Evolutionary conservation across 2,888 invertebrate genomes (phyloP), one percentile per base, ranked within the genome.

Genomic region (Bombylius discolor): DNA sequence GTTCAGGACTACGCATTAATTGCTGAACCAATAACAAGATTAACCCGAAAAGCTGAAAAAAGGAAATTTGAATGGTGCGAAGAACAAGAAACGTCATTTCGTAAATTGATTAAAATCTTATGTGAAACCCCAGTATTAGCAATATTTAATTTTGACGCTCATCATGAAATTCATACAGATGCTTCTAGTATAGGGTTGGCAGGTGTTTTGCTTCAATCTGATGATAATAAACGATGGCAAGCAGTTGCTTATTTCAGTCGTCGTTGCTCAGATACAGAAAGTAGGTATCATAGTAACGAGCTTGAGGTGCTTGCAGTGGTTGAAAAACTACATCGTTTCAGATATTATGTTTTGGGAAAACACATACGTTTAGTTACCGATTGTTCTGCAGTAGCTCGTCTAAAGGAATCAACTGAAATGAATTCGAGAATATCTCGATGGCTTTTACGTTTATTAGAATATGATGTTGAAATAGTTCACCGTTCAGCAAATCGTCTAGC

Each of bases 91-190:
- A 9, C 52, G 14, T 51, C 58, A 3, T 61, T 60, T 14, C 13
- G 51, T 4, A 42, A 52, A 39, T 45, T 59, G 4, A 53, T 58
- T 11, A 39, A 51, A 4, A 55, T 49, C 1, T 32, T 62, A 9
- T 56, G 48, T 12, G 42, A 44, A 3, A 13, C 58, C 31, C 61
- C 59, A 1, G 49, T 60, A 32, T 49, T 62, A 9, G 51, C 54
- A 1, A 42, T 61, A 2, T 62, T 58, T 31, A 42, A 58, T 32
- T 47, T 45, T 9, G 49, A 31, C 1, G 58, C 56, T 4, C 39
- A 55, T 11, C 62, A 61, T 49, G 60, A 64, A 34, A 59, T 62
- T 1, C 61, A 62, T 48, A 62, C 59, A 0, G 60, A 62, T 50
- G 62, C 62, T 3, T 58, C 59, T 47, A 36, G 52, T 12, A 6